Evolutionary conservation across 2,888 invertebrate species (phyloP).

Genomic region (Cheilosia variabilis): DNA sequence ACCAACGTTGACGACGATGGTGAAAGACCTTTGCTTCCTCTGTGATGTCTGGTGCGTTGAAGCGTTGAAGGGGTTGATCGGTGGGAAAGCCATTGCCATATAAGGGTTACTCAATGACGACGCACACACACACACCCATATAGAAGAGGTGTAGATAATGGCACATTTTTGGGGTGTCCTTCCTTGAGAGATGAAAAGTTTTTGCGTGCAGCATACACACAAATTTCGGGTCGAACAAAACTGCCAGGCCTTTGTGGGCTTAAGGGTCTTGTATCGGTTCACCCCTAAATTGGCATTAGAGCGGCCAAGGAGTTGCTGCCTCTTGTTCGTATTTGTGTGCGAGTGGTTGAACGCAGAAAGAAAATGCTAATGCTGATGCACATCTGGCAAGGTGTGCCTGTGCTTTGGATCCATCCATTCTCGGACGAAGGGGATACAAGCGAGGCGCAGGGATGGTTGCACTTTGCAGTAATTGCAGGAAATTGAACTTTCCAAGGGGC

Average conservation of each 20-base stretch:
- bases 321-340: conserved; percentile 20
- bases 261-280: conserved; percentile 75
- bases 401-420: conserved; percentile 7
- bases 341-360: conserved; percentile 72
- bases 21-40: conserved; percentile 19
- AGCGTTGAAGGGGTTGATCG: conserved; percentile 65
- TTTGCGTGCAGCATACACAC: conserved; percentile 69
- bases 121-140: background rate
- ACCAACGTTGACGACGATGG: conserved; percentile 26
- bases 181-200: conserved; percentile 54
- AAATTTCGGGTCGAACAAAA: conserved; percentile 73
- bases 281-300: conserved; percentile 75
- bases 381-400: conserved; percentile 46
- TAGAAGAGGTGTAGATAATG: background rate
- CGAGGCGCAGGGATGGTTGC: conserved; percentile 33
- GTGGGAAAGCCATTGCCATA: conserved; percentile 45
- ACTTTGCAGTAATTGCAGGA: conserved; percentile 43
- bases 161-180: conserved; percentile 26
- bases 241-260: conserved; percentile 73
- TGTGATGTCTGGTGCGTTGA: conserved; percentile 38
- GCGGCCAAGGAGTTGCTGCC: conserved; percentile 64
- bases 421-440: conserved; percentile 19
- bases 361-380: conserved; percentile 45
- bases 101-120: conserved; percentile 43
- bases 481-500: conserved; percentile 55